Base-by-base conservation (phyloP, 2,797 vertebrate genomes). In the Hozukius guyotensis region DNA sequence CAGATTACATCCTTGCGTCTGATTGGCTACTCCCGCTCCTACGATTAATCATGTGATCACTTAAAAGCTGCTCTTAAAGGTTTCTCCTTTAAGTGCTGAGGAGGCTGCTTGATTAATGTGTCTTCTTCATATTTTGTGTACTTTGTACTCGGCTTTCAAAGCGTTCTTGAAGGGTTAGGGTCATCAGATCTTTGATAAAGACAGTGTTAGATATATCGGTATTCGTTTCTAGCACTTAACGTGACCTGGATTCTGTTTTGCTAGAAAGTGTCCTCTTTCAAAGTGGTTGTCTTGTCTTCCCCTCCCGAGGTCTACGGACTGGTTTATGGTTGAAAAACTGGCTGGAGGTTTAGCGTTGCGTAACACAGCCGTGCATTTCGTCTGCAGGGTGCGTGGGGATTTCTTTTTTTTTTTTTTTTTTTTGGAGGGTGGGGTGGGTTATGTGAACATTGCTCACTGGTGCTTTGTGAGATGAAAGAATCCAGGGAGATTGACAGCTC, bases 401-500 rank as follows among this genome's bases (percentile, higher is more conserved):
- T 81, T 79, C 68, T 73, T 32, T 29, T 75, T 53, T 38, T 36
- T 34, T 10, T 9, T 72, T 32, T 29, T 72, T 57, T 42, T 42
- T 42, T 42, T 3, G 13, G 38, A 42, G 9, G 29, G 32, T 4
- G 32, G n/a, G n/a, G 3, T 20, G 22, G 18, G 42, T 42, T 75
- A 76, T 87, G 82, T 84, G 86, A 90, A 81, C 79, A 80, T 84
- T 88, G 55, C 82, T 88, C 87, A 83, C 79, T 88, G 80, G 67
- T 82, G 88, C 90, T 91, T 86, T 86, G 86, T 81, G 83, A 92
- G 88, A 93, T 91, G 80, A 92, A 91, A 91, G 90, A 88, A 85
- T 85, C 31, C n/a, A 27, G 65, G 63, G 60, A 91, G 94, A 95
- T 88, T 95, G 94, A 94, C 94, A 93, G 92, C 87, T 88, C 68